phyloP scores from a whole-genome alignment of 1,140 invertebrate species.

The Melanaphis sacchari region DNA sequence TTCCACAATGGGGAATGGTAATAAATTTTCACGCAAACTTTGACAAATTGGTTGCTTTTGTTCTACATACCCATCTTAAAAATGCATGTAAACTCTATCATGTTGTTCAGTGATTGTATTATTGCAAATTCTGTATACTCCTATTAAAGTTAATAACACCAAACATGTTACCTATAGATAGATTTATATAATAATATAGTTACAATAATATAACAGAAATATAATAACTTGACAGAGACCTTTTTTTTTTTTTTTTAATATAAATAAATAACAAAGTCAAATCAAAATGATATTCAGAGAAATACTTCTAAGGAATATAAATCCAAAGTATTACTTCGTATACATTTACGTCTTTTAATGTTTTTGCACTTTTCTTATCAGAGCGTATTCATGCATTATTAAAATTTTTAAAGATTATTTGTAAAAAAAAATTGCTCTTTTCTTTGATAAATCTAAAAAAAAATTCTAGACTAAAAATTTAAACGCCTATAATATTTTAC shows the following conservation, averaged over 20 bases:
- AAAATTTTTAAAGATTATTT: neutral
- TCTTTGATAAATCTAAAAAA: neutral
- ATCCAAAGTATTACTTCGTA: too few relatives aligned
- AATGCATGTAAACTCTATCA: neutral
- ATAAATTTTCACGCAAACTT: constrained; percentile 31
- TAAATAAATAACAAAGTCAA: neutral
- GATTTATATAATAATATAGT: neutral
- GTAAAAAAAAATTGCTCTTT: neutral
- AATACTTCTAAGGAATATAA: too few relatives aligned
- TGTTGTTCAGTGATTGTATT: neutral
- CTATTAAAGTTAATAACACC: neutral
- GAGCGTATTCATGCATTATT: neutral
- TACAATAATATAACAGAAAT: too few relatives aligned
- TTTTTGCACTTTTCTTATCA: neutral
- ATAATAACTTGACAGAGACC: neutral
- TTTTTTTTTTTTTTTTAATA: neutral
- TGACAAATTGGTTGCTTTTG: constrained; percentile 44
- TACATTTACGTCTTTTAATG: neutral
- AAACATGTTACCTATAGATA: neutral
- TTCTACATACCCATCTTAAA: constrained; percentile 1
- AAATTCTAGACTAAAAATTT: neutral
- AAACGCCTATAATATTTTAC: too few relatives aligned
- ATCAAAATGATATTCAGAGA: too few relatives aligned
- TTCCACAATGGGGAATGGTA: constrained; percentile 3
- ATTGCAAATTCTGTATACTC: too few relatives aligned